Evolutionary conservation across 2,797 vertebrate species (phyloP).

Genomic region (Nyctalus aviator): DNA sequence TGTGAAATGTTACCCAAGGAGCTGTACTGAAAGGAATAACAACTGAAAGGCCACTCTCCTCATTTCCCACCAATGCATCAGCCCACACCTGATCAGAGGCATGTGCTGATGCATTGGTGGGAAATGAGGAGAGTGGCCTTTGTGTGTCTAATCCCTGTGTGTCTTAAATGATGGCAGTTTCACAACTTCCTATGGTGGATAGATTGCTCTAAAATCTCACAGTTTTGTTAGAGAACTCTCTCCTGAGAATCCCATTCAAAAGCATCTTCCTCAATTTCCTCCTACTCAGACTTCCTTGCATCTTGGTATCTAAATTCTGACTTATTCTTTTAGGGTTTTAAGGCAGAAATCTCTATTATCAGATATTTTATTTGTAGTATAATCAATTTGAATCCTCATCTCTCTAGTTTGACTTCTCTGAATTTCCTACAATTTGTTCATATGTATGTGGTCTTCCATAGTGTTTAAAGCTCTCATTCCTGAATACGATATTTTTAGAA

Average conservation of each 20-base stretch:
- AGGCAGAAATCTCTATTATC: not conserved
- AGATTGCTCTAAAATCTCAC: slow-evolving; percentile 66
- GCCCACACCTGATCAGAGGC: slow-evolving; percentile 29
- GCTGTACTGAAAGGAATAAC: not conserved
- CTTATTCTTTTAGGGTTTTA: slow-evolving; percentile 42
- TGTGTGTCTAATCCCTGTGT: not conserved
- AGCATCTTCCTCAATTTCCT: slow-evolving; percentile 40
- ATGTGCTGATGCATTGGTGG: too few species aligned
- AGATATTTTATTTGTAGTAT: slow-evolving; percentile 4
- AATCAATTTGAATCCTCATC: slow-evolving; percentile 21
- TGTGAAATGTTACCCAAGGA: slow-evolving; percentile 50
- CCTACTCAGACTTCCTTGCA: slow-evolving; percentile 40
- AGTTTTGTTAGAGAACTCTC: slow-evolving; percentile 56
- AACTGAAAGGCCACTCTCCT: slow-evolving; percentile 16
- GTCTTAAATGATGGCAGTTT: slow-evolving; percentile 57
- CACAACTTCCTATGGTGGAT: slow-evolving; percentile 64
- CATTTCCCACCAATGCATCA: slow-evolving; percentile 33
- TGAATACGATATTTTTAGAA: slow-evolving; percentile 4
- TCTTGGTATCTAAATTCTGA: slow-evolving; percentile 44
- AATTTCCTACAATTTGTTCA: slow-evolving; percentile 7
- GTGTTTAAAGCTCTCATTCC: not conserved
- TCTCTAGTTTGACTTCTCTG: slow-evolving; percentile 28
- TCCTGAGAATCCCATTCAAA: slow-evolving; percentile 58
- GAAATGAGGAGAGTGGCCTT: too few species aligned
- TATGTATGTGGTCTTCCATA: slow-evolving; percentile 13